Conservation (phyloP, 2,113 vertebrate species). For the Podocnemis expansa region DNA sequence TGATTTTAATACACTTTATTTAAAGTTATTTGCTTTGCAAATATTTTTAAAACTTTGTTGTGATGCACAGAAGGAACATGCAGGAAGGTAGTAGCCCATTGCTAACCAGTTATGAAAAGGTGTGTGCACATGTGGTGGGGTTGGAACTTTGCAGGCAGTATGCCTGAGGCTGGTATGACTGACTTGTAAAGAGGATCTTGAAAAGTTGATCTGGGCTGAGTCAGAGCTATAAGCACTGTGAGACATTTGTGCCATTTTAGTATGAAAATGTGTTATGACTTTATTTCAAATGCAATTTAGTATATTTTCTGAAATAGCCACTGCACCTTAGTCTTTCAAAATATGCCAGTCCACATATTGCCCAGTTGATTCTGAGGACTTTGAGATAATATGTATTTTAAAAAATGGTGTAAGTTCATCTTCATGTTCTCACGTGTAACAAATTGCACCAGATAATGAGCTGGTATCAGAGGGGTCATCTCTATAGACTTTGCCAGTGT, state of each 20-base stretch:
- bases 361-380: background rate
- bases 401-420: background rate
- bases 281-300: background rate
- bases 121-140: background rate
- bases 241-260: background rate
- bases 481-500: slow-evolving; percentile 9
- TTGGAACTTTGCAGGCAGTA: slow-evolving; percentile 11
- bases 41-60: slow-evolving; percentile 11
- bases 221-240: background rate
- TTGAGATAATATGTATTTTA: background rate
- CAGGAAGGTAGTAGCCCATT: background rate
- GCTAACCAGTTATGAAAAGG: background rate
- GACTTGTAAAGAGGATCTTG: background rate
- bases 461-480: slow-evolving; percentile 6
- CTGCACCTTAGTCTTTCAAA: slow-evolving; percentile 11
- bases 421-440: background rate
- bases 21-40: slow-evolving; percentile 39
- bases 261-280: background rate
- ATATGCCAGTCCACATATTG: background rate
- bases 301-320: background rate
- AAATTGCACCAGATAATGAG: background rate
- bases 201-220: background rate
- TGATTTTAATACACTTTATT: slow-evolving; percentile 52
- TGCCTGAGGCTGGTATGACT: background rate
- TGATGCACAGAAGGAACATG: background rate